Percentiles rank a stretch among this genome's conserved stretches.
phyloP scores from a whole-genome alignment of 2,113 vertebrate species.

The Alaudala cheleensis region DNA sequence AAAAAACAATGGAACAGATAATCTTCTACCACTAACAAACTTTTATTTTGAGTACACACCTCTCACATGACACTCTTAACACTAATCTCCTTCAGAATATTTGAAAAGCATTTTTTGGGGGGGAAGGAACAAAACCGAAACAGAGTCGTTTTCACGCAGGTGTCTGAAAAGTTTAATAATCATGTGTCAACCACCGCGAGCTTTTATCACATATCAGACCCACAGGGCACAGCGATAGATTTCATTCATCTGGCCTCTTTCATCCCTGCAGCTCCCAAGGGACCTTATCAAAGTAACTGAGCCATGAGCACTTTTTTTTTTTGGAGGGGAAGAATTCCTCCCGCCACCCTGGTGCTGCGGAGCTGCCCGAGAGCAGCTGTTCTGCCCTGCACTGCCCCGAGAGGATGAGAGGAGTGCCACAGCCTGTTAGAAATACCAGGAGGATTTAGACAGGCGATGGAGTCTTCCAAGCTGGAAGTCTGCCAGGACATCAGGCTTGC shows the following conservation, averaged over 20 bases:
- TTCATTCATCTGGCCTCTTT: background rate
- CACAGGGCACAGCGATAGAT: background rate
- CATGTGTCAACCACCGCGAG: background rate
- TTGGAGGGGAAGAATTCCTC: background rate
- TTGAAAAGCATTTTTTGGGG: background rate
- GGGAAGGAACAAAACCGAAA: background rate
- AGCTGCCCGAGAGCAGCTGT: background rate
- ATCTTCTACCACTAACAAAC: background rate
- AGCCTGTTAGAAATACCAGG: background rate
- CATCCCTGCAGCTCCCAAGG: background rate
- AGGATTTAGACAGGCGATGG: background rate
- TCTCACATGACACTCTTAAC: background rate
- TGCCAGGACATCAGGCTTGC: slow-evolving; percentile 49
- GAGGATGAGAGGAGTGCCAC: slow-evolving; percentile 17
- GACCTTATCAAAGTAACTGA: background rate
- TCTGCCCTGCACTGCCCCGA: rapidly evolving
- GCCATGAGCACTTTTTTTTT: background rate
- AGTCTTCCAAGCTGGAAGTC: slow-evolving; percentile 35
- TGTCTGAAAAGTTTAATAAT: background rate
- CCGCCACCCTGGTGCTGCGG: background rate
- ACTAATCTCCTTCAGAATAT: background rate
- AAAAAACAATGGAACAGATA: background rate
- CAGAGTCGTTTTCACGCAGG: background rate
- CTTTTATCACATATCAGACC: background rate
- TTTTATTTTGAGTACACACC: background rate